Base-by-base conservation (phyloP, 2,113 vertebrate species). In the Nymphicus hollandicus region DNA sequence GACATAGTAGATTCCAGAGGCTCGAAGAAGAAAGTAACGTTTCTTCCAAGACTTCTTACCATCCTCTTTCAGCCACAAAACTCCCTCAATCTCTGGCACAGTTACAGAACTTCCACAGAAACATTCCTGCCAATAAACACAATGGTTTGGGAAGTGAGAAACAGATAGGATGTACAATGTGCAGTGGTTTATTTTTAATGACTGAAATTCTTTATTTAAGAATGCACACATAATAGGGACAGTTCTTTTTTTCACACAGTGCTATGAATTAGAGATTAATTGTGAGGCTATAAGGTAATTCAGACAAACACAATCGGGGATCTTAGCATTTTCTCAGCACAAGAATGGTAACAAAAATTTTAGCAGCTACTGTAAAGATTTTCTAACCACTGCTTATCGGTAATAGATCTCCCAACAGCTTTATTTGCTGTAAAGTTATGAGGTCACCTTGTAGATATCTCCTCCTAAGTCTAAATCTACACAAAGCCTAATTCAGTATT, bases 31-130 rank as follows among this genome's bases (percentile, higher is more conserved):
- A 97, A 99, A 99, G 91, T 99, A 99, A 69, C 99, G 98, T 79
- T 99, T 99, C 97, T 99, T 99, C 99, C 99, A 99, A 29, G 99
- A 99, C 96, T 99, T 99, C 94, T 99, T 99, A 81, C 99, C 99
- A 85, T 99, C 99, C 58, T 99, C 99, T 97, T 99, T 99, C 91
- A 99, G 97, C 99, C 99, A 99, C 93, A 99, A 97, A 63, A 99
- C 96, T 44, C 99, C 99, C 87, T 99, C 99, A n/a, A 99, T 99
- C 98, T 99, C 99, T 69, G 99, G 99, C 73, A 99, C 99, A 1
- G 99, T 99, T 93, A 99, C 99, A 15, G 99, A 99, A 96, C 99
- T 99, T 77, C 99, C 99, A 87, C 99, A 99, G 97, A 99, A 99
- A 97, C 99, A 99, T 97, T 99, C 99, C 99, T 99, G 95, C 52